A percentile compares a stretch with the other conserved stretches of the same genome.
These are phyloP conservation scores for Autographa pulchrina DNA, from an alignment of 2,888 invertebrate species.

Conservation along the genomic window DNA sequence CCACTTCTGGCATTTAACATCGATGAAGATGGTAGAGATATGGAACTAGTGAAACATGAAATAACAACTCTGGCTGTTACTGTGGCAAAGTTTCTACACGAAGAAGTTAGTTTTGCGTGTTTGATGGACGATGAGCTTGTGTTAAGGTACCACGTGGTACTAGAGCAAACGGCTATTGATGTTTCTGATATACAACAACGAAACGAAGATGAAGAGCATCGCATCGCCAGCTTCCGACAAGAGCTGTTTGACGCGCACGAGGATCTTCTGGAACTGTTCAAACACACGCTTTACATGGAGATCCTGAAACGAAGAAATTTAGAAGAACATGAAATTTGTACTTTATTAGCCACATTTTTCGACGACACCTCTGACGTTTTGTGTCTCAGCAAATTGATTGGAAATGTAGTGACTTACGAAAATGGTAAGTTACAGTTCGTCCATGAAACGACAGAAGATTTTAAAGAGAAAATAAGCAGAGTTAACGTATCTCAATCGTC, in stretches of 20 bases:
- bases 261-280: constrained; percentile 16
- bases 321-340: not conserved
- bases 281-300: constrained; percentile 12
- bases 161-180: constrained; percentile 8
- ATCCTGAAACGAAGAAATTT: constrained; percentile 12
- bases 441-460: constrained; percentile 5
- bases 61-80: constrained; percentile 1
- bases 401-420: constrained; percentile 14
- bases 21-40: constrained; percentile 5
- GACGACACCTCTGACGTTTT: not conserved
- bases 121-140: constrained; percentile 15
- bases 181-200: constrained; percentile 9
- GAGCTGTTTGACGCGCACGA: constrained; percentile 25
- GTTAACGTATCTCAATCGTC: constrained; percentile 5
- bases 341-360: not conserved
- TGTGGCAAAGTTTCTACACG: constrained; percentile 5
- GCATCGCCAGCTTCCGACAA: constrained; percentile 24
- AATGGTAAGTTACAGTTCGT: constrained; percentile 19
- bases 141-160: constrained; percentile 6
- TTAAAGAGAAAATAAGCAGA: constrained; percentile 16
- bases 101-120: not conserved
- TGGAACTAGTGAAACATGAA: not conserved
- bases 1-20: constrained; percentile 31
- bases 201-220: constrained; percentile 11
- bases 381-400: constrained; percentile 22